Conservation (phyloP, 2,888 invertebrate species). For the Pantelozetes paolii region DNA sequence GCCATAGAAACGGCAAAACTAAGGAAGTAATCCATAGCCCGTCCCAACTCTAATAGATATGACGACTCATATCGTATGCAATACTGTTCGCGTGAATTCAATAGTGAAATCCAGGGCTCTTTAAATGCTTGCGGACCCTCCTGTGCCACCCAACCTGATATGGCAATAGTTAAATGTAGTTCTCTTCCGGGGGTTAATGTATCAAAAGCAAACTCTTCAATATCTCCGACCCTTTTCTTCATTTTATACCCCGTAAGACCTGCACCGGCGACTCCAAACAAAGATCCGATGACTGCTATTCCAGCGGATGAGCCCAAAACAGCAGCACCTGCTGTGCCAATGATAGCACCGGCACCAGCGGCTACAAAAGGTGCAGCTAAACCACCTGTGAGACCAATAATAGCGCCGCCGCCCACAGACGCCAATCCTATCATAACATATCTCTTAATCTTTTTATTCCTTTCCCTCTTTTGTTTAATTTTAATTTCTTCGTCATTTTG, state of each 20-base stretch:
- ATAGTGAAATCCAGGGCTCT: constrained; percentile 60
- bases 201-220: constrained; percentile 65
- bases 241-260: constrained; percentile 65
- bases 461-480: constrained; percentile 55
- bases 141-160: constrained; percentile 64
- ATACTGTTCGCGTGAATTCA: constrained; percentile 62
- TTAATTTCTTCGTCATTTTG: constrained; percentile 55
- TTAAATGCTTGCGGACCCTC: constrained; percentile 54
- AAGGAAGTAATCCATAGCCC: constrained; percentile 62
- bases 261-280: constrained; percentile 66
- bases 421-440: constrained; percentile 63
- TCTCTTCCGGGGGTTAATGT: constrained; percentile 56
- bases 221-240: constrained; percentile 64
- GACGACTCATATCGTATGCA: constrained; percentile 61
- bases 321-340: constrained; percentile 54
- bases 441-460: constrained; percentile 60
- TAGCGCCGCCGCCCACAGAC: constrained; percentile 62
- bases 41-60: constrained; percentile 60
- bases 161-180: constrained; percentile 61
- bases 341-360: constrained; percentile 57
- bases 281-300: constrained; percentile 60
- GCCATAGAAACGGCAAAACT: constrained; percentile 59
- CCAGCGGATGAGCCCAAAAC: constrained; percentile 58
- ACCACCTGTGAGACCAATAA: constrained; percentile 63
- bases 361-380: constrained; percentile 63